These are phyloP conservation scores for Hylaeus anthracinus DNA, from an alignment of 1,140 invertebrate species.

Conservation along the genomic window DNA sequence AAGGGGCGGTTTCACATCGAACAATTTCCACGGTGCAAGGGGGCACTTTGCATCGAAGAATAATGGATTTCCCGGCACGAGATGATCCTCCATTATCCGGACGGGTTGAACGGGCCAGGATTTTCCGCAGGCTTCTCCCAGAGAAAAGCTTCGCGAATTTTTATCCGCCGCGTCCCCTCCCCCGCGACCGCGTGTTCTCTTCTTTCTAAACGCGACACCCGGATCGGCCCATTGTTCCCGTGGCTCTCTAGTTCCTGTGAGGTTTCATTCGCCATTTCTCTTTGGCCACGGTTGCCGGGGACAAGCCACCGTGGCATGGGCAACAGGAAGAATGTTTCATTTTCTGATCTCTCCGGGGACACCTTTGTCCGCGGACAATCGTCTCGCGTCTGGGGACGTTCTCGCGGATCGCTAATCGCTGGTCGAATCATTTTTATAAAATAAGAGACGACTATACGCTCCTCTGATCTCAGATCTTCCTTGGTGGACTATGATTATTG, in stretches of 20 bases:
- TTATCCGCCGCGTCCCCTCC: conserved; percentile 1
- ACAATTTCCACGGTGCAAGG: conserved; percentile 38
- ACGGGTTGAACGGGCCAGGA: conserved; percentile 25
- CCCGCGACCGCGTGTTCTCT: neutral
- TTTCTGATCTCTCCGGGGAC: neutral
- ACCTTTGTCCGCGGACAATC: conserved; percentile 15
- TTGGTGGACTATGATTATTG: too few relatives aligned
- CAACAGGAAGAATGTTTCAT: conserved; percentile 6
- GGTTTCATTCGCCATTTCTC: conserved; percentile 22
- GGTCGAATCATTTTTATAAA: too few relatives aligned
- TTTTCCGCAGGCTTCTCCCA: conserved; percentile 38
- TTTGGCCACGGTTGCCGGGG: neutral
- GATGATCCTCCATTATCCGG: conserved; percentile 57
- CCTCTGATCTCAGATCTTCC: too few relatives aligned
- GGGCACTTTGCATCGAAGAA: conserved; percentile 51
- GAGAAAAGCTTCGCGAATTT: conserved; percentile 36
- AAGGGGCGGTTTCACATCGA: conserved; percentile 17
- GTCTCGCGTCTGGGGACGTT: neutral
- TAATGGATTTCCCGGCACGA: conserved; percentile 52
- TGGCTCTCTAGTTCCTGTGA: neutral
- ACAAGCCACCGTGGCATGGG: neutral
- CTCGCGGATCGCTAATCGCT: neutral
- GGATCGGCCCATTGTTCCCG: conserved; percentile 46
- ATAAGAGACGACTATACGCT: too few relatives aligned
- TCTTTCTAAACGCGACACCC: conserved; percentile 27